Conservation (phyloP, 2,888 invertebrate genomes). For the Luffia ferchaultella region DNA sequence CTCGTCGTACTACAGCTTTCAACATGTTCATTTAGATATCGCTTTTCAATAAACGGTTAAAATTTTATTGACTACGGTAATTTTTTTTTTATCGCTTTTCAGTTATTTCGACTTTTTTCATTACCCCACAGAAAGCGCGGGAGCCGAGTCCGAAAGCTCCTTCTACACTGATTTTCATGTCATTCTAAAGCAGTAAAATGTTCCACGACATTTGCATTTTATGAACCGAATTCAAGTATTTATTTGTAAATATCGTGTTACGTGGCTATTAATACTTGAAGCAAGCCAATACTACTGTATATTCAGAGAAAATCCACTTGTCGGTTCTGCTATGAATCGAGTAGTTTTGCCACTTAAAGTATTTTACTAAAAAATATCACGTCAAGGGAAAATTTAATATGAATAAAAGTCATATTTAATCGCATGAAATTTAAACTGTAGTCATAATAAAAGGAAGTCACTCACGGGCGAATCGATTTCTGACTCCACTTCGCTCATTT, state of each 20-base stretch:
- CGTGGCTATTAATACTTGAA: slow-evolving; percentile 29
- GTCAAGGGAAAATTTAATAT: neutral
- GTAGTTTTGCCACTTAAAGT: neutral
- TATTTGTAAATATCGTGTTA: slow-evolving; percentile 56
- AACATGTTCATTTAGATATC: slow-evolving; percentile 33
- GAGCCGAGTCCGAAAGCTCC: neutral
- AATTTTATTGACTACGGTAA: no score
- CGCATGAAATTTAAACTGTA: neutral
- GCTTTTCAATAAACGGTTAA: no score
- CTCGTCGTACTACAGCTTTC: slow-evolving; percentile 51
- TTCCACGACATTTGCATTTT: slow-evolving; percentile 50
- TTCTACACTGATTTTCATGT: neutral
- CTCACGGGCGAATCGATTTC: neutral
- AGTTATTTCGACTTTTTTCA: no score
- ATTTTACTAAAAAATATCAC: no score
- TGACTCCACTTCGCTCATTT: neutral
- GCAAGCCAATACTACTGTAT: neutral
- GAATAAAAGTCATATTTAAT: neutral
- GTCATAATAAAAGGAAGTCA: neutral
- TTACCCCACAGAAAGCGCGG: neutral
- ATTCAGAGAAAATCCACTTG: neutral
- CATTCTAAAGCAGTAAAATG: slow-evolving; percentile 21
- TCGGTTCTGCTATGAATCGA: neutral
- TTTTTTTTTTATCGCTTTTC: no score
- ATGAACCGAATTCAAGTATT: slow-evolving; percentile 28